These are phyloP conservation scores for Paedocypris micromegethes DNA, from an alignment of 2,797 vertebrate species.

Conservation along the genomic window DNA sequence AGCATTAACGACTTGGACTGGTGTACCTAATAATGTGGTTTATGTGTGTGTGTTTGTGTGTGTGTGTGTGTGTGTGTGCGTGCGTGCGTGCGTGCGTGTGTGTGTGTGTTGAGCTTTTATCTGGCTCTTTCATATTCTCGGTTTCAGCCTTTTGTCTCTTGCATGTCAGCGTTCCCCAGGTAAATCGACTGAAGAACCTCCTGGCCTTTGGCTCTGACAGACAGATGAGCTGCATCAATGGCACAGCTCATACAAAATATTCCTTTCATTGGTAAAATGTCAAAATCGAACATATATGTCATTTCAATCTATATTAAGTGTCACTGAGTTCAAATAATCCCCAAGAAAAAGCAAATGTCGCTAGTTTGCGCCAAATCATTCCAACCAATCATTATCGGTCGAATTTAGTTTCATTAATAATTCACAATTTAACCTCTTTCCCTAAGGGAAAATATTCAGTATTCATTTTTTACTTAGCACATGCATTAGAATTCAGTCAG, in stretches of 20 bases:
- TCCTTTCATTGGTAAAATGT: background rate
- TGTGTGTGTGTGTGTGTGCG: too few species aligned
- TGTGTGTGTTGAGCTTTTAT: background rate
- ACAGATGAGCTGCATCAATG: constrained; percentile 12
- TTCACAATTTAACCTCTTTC: background rate
- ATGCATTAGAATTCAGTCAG: too few species aligned
- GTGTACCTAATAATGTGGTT: too few species aligned
- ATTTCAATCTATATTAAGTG: constrained; percentile 4
- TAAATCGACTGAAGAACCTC: constrained; percentile 2
- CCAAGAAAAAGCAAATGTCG: background rate
- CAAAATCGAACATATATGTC: background rate
- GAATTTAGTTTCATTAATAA: too few species aligned
- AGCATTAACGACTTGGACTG: too few species aligned
- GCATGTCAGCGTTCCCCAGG: background rate
- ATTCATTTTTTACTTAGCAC: too few species aligned
- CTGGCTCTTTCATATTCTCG: background rate
- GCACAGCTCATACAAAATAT: constrained; percentile 35
- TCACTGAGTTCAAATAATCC: background rate
- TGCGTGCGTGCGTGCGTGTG: background rate
- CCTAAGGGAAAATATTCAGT: background rate
- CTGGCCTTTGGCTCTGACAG: constrained; percentile 26
- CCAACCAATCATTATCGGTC: background rate
- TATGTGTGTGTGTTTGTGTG: too few species aligned
- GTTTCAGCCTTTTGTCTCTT: background rate
- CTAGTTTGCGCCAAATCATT: background rate